Conservation (phyloP, 1,140 invertebrate species). For the Polypedilum vanderplanki region DNA sequence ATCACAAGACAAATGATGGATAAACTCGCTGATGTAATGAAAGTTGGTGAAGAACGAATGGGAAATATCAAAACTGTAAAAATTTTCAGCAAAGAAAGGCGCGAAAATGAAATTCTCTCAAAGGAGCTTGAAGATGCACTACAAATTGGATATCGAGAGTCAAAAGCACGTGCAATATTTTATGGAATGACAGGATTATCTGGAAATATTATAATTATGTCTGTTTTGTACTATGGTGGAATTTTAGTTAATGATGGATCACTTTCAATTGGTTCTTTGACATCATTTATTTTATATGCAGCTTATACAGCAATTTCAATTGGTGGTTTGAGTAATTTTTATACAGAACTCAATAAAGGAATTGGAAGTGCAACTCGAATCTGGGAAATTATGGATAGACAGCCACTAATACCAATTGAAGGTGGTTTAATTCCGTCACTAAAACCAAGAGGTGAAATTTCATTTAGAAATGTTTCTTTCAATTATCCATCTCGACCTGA, state of each 20-base stretch:
- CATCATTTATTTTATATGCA: conserved; percentile 86
- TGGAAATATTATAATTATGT: conserved; percentile 85
- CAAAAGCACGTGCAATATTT: conserved; percentile 78
- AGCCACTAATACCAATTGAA: conserved; percentile 62
- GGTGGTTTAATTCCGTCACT: conserved; percentile 46
- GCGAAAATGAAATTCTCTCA: conserved; percentile 66
- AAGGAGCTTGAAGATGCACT: conserved; percentile 67
- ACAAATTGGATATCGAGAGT: conserved; percentile 76
- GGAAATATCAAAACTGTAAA: conserved; percentile 92
- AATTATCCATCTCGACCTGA: conserved; percentile 67
- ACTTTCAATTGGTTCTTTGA: conserved; percentile 83
- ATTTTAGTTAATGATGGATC: conserved; percentile 72
- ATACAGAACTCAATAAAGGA: conserved; percentile 88
- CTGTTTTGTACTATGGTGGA: conserved; percentile 90
- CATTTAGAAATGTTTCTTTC: conserved; percentile 65
- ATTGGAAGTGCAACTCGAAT: conserved; percentile 82
- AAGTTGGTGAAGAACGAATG: conserved; percentile 87
- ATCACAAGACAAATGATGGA: conserved; percentile 81
- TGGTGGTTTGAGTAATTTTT: conserved; percentile 79
- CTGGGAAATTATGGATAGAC: conserved; percentile 82
- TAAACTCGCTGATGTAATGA: conserved; percentile 71
- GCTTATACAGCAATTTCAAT: conserved; percentile 88
- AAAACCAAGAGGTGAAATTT: conserved; percentile 48
- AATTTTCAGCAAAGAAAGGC: conserved; percentile 78
- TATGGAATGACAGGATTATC: conserved; percentile 91